Evolutionary conservation across 2,888 invertebrate species (phyloP).

Genomic region (Lasioglossum calceatum): DNA sequence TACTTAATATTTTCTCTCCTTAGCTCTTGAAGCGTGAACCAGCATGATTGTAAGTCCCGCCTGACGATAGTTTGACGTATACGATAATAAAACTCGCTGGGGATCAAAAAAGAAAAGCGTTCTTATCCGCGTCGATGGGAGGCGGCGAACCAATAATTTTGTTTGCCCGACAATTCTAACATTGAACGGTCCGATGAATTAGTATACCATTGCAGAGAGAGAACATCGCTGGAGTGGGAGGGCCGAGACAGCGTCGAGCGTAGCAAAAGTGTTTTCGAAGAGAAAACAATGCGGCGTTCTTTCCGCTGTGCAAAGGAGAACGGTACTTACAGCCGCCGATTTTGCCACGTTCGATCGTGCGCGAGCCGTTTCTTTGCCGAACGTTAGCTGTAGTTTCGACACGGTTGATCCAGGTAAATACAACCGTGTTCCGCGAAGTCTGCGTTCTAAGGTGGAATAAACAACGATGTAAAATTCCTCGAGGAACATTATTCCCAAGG

Average conservation of each 20-base stretch:
- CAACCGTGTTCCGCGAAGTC: not conserved
- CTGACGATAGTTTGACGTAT: not conserved
- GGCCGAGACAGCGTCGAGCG: not conserved
- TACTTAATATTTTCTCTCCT: constrained; percentile 11
- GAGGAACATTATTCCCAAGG: not conserved
- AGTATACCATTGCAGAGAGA: not conserved
- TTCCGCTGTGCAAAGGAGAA: not conserved
- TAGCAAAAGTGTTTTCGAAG: not conserved
- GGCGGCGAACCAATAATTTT: not conserved
- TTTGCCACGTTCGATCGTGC: constrained; percentile 58
- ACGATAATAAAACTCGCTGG: not conserved
- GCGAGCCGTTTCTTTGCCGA: not conserved
- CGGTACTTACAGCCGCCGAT: constrained; percentile 22
- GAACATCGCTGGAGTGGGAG: not conserved
- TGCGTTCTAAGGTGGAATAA: not conserved
- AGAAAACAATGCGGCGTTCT: constrained; percentile 17
- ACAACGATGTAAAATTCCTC: not conserved
- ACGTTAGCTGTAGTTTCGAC: not conserved
- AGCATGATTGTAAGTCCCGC: not conserved
- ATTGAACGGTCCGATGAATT: not conserved
- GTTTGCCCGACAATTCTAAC: not conserved
- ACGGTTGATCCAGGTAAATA: not conserved
- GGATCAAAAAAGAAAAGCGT: not conserved
- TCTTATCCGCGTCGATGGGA: not conserved
- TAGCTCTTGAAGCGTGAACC: not conserved